Evolutionary conservation across 1,140 invertebrate species (phyloP), one percentile per base, ranked within the genome.

Genomic region (Hormaphis cornu): DNA sequence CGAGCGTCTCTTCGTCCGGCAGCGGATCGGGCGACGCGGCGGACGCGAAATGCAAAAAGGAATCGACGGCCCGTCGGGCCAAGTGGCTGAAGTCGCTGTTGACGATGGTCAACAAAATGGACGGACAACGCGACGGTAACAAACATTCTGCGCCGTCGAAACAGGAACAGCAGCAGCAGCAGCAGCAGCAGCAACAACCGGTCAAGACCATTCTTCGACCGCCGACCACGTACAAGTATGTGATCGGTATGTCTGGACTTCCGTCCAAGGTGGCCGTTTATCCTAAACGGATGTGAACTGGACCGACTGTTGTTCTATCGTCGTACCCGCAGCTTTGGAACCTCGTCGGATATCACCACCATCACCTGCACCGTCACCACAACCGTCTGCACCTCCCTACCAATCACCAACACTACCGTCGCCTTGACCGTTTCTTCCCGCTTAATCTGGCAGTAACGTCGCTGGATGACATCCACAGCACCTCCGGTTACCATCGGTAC

Each of bases 181-280:
- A n/a, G n/a, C n/a, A n/a, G n/a, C n/a, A n/a, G n/a, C n/a, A n/a
- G n/a, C n/a, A n/a, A n/a, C 37, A 28, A 30, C 54, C 40, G 42
- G 85, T 84, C 0, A 86, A 86, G 73, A 81, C 83, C 46, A 89
- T 90, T 40, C 79, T 90, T 3, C 79, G 89, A 24, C 82, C 86
- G 24, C 88, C 88, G 0, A 84, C 89, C 0, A 83, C 86, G 0
- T 90, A 90, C 76, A 89, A 85, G 3, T 90, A 90, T 75, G 83
- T 90, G 1, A 83, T 84, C 70, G 89, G 89, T 42, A 80, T 89
- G 53, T 90, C 88, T 2, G 89, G 89, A 1, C 77, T 90, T n/a
- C 88, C 88, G 1, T 90, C 88, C 2, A 81, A 88, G 74, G 86
- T 90, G 4, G 87, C 88, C 0, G 44, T 66, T 14, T 66, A 48